Evolutionary conservation across 2,797 vertebrate species (phyloP), one percentile per base, ranked within the genome.

Genomic region (Macroramphosus scolopax): DNA sequence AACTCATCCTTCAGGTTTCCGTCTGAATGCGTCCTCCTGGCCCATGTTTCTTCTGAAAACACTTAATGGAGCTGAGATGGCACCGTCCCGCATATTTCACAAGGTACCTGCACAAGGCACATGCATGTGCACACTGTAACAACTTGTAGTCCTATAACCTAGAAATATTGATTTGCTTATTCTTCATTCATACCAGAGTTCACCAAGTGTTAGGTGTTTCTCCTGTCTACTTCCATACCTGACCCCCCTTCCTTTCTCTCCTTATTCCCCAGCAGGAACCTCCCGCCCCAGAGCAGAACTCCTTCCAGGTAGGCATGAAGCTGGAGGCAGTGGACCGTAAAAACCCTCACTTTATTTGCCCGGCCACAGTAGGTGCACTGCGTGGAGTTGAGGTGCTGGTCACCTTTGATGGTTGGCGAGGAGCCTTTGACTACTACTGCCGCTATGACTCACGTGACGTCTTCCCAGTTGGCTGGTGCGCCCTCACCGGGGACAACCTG

Each of bases 21-120:
- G 96, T 30, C 89, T 99, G 68, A 99, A 99, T 40, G 97, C 97
- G 8, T 98, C 96, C 10, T 99, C 97, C 51, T 99, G 97, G 97
- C 96, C 96, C 53, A 98, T 99, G 97, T 99, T 99, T 71, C 93
- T 99, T 58, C 80, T 99, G 85, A 99, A 98, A 89, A 98, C 97
- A 24, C 88, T 99, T 68, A 99, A 98, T 62, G 97, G 97, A 80
- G 96, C 97, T 53, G 96, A 99, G 87, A 98, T 99, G 95, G 97
- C 97, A 46, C 97, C 97, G 7, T 84, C 93, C 57, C 91, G 93
- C 80, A 96, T 97, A 83, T 99, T 99, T 83, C 96, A 98, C 84
- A 97, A 98, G 95, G 97, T 99, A 95, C 33, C 61, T 84, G 63
- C 61, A 63, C 54, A 60, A 48, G 38, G 43, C 76, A 75, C 57